phyloP scores from a whole-genome alignment of 2,888 invertebrate species.

The Ennomos erosarius region DNA sequence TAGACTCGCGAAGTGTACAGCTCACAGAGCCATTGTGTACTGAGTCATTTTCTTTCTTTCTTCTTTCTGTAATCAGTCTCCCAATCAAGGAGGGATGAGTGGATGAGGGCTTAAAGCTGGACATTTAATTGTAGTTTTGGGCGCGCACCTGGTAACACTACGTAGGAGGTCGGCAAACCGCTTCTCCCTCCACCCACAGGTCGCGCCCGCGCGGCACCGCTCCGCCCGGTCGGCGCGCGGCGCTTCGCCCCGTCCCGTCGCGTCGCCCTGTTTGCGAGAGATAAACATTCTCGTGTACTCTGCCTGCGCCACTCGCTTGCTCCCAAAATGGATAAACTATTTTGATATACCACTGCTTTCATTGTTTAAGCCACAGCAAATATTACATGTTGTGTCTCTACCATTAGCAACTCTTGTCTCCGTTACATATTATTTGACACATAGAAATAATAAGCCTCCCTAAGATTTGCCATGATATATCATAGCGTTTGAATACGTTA shows the following conservation, averaged over 20 bases:
- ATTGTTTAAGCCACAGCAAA: not conserved
- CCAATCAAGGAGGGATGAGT: no score
- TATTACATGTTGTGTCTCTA: no score
- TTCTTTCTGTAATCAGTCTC: no score
- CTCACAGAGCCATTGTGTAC: no score
- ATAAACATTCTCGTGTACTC: constrained; percentile 22
- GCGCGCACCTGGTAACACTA: constrained; percentile 32
- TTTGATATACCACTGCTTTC: constrained; percentile 6
- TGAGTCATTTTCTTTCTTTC: no score
- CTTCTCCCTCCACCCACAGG: constrained; percentile 48
- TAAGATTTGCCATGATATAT: no score
- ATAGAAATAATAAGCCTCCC: no score
- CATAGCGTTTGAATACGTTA: no score
- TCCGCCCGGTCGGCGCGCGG: constrained; percentile 9
- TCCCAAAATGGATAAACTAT: constrained; percentile 16
- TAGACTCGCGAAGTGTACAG: no score
- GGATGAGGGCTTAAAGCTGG: not conserved
- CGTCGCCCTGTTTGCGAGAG: constrained; percentile 28
- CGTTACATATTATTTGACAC: no score
- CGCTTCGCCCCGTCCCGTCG: constrained; percentile 24
- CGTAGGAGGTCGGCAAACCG: constrained; percentile 58
- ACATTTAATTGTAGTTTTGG: constrained; percentile 12
- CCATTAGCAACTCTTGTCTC: no score
- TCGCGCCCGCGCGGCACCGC: no score
- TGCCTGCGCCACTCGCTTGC: constrained; percentile 3